These are phyloP conservation scores for Sesamia nonagrioides DNA, from an alignment of 1,140 invertebrate species.

Conservation along the genomic window DNA sequence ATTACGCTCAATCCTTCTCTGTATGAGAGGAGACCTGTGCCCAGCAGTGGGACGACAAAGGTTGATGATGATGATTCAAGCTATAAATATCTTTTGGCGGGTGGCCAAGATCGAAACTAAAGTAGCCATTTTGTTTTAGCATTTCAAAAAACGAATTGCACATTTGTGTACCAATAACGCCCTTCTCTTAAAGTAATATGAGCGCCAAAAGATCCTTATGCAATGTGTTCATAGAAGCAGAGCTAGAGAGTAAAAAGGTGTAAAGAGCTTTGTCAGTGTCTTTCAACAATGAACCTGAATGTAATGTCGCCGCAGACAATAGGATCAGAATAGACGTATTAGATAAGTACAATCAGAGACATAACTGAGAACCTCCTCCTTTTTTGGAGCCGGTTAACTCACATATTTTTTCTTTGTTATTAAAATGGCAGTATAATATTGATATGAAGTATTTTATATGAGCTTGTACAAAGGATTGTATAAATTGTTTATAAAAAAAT, in stretches of 20 bases:
- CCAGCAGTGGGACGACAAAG: no score
- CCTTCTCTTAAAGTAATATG: no score
- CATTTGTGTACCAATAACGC: no score
- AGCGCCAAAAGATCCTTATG: no score
- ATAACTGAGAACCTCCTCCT: neutral
- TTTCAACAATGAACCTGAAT: neutral
- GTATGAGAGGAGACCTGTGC: no score
- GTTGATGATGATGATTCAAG: no score
- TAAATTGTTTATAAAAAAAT: neutral
- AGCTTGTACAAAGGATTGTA: neutral
- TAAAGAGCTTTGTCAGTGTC: neutral
- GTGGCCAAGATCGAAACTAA: no score
- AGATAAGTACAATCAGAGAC: conserved; percentile 47
- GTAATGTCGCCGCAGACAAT: conserved; percentile 9
- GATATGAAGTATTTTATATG: conserved; percentile 56
- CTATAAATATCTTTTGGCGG: no score
- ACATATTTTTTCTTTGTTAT: neutral
- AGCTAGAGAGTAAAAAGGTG: neutral
- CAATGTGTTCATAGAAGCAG: no score
- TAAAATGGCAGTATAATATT: conserved; percentile 58
- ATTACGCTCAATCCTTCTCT: no score
- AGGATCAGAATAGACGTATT: neutral
- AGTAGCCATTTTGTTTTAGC: no score
- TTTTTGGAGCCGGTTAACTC: neutral
- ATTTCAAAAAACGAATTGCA: no score